Evolutionary conservation across 2,888 invertebrate genomes (phyloP), one percentile per base, ranked within the genome.

Genomic region (Nomada flava): DNA sequence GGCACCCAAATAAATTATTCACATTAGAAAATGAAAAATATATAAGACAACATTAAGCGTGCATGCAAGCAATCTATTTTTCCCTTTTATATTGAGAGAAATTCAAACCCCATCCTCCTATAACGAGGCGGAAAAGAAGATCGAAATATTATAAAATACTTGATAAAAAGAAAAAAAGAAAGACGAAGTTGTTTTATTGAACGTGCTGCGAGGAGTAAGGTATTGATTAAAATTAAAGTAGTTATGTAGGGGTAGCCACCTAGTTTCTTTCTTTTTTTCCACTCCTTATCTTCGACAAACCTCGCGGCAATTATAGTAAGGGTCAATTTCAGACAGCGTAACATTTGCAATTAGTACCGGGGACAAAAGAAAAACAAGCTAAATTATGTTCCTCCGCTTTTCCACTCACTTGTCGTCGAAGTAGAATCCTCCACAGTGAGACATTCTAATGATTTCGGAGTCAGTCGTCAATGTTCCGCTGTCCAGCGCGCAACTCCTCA

Each of bases 361-460:
- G 20, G 10, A 20, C 10, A 74, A 72, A 69, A 44, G 44, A 23
- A n/a, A 62, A 73, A 18, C 42, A 50, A 57, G 65, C 10, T 2
- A 59, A 74, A n/a, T 73, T 60, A 36, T 36, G 44, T 23, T 57
- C 10, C 47, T 15, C 3, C 15, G 2, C 15, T 13, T n/a, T 55
- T 15, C 10, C 29, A 89, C 93, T 94, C 92, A 98, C 97, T 97
- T 96, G 88, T 96, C 96, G 89, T 98, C 96, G 92, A 98, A 98
- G 93, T 97, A 97, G 94, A 99, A 98, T 88, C 98, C 96, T 47
- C 99, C 99, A 93, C 99, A 99, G 94, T 99, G 99, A n/a, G 98
- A 98, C 97, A 98, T 98, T 86, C 99, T 95, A 70, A 99, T 97
- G 81, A 99, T 97, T 95, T 99, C 99, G 0, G 99, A 99, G 94